A percentile compares a stretch with the other conserved stretches of the same genome.
These are phyloP conservation scores for Papilio elwesi DNA, from an alignment of 2,888 invertebrate genomes.

Conservation along the genomic window DNA sequence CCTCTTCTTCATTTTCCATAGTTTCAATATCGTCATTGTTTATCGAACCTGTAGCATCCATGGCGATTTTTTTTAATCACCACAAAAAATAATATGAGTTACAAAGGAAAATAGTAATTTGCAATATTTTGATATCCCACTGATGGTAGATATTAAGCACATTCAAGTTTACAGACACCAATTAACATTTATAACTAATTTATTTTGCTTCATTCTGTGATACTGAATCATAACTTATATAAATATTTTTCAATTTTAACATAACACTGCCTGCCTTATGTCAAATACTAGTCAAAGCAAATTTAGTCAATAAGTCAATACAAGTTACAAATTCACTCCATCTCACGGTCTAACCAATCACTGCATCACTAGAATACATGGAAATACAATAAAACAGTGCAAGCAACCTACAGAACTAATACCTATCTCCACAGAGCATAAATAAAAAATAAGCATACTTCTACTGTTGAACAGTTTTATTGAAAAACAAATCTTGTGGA, in stretches of 20 bases:
- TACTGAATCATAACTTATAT: not conserved
- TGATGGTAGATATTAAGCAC: not conserved
- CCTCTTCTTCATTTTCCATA: slow-evolving; percentile 74
- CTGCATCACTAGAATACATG: too few species aligned
- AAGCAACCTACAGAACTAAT: too few species aligned
- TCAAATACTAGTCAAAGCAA: not conserved
- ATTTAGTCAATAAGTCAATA: too few species aligned
- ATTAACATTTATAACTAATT: not conserved
- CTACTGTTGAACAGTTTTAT: too few species aligned
- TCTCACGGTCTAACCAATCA: too few species aligned
- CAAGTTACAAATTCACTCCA: too few species aligned
- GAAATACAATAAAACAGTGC: too few species aligned
- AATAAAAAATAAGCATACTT: too few species aligned
- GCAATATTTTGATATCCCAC: not conserved
- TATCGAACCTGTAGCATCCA: slow-evolving; percentile 71
- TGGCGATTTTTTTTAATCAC: slow-evolving; percentile 44
- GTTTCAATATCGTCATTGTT: slow-evolving; percentile 68
- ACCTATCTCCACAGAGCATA: not conserved
- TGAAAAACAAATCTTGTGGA: too few species aligned
- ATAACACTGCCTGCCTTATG: slow-evolving; percentile 6
- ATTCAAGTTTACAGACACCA: not conserved
- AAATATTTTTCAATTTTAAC: slow-evolving; percentile 3
- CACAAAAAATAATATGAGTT: slow-evolving; percentile 4
- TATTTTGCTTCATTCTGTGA: not conserved
- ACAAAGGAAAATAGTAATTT: not conserved